Base-by-base conservation (phyloP, 2,113 vertebrate species). In the Trogon surrucura region DNA sequence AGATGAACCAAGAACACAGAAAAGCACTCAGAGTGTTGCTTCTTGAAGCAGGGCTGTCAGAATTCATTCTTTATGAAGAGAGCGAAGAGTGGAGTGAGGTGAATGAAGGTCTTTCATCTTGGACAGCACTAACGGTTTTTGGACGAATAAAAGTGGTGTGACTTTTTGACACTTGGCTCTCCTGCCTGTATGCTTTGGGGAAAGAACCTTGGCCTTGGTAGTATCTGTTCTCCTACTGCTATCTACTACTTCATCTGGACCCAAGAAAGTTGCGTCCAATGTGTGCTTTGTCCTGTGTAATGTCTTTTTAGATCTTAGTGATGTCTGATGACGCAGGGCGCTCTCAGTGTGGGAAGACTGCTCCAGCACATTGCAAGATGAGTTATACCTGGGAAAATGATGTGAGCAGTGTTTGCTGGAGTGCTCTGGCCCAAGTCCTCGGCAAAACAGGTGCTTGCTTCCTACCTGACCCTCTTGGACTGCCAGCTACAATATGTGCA, bases 341-440 rank as follows among this genome's bases (percentile, higher is more conserved):
- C 34, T 92, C 15, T 79, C 22, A 36, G 15, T 12, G 10, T 10
- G 15, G 9, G 3, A 81, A 66, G 16, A 50, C 25, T 51, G 44
- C 34, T 80, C 16, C 25, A 66, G 8, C 34, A 41, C 13, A 11
- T 30, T 0, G 0, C 27, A 62, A 19, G 5, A 44, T 56, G 30
- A 66, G 16, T 44, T 81, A 81, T 11, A 45, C 7, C 9, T 36
- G 70, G 60, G 48, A 54, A 79, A 79, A 82, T 75, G 0, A 38
- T 47, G 8, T 47, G 57, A 80, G 19, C 29, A 53, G 10, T 10
- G 13, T 17, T 27, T 80, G 23, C 30, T 51, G 38, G 30, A 79
- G 27, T 34, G 18, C 22, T 89, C 41, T 93, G 74, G 19, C 10
- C 11, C 29, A 19, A 18, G 25, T 85, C 14, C 23, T 50, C 81